Base-by-base conservation (phyloP, 2,888 invertebrate genomes). In the Polia nebulosa region DNA sequence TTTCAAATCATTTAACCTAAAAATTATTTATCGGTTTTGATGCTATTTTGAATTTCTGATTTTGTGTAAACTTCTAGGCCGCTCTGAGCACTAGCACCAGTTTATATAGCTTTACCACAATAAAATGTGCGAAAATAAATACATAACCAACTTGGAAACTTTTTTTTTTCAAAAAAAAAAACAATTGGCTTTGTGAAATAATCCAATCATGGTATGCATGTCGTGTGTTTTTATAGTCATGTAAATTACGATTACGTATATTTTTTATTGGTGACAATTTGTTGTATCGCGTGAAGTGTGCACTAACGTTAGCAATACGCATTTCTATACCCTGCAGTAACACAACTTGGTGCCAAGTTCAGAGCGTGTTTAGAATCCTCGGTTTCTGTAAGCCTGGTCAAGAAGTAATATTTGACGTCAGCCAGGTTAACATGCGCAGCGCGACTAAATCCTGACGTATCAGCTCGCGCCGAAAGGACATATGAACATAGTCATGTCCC, bases 321-420 rank as follows among this genome's bases (percentile, higher is more conserved):
- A 20, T 39, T 67, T 27, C 4, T 29, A 53, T 8, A 39, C 4
- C n/a, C n/a, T n/a, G 32, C 39, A 41, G 9, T 27, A 34, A 25
- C 11, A n/a, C 11, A 15, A 44, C 0, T 29, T 15, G 32, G 11
- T 61, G 44, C n/a, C 5, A 47, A 47, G 45, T 39, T 74, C 70
- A 65, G 66, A 74, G 44, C 11, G 52, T 74, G 53, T 34, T 39
- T 45, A 32, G 13, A 55, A 47, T 49, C 0, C 17, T 56, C 55
- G 49, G 75, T 36, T 20, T 71, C 34, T 71, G 67, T 17, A 36
- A 75, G 71, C 67, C 67, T 75, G 49, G 13, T 74, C 34, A 17
- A 36, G 20, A 15, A 5, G 39, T 55, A 15, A 34, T 2, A 15
- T 44, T 41, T 58, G 34, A 29, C 7, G 34, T 15, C 45, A 56